Percentiles rank a stretch among this genome's conserved stretches.
phyloP scores from a whole-genome alignment of 2,888 invertebrate species.

The Hermaeophaga mercurialis region DNA sequence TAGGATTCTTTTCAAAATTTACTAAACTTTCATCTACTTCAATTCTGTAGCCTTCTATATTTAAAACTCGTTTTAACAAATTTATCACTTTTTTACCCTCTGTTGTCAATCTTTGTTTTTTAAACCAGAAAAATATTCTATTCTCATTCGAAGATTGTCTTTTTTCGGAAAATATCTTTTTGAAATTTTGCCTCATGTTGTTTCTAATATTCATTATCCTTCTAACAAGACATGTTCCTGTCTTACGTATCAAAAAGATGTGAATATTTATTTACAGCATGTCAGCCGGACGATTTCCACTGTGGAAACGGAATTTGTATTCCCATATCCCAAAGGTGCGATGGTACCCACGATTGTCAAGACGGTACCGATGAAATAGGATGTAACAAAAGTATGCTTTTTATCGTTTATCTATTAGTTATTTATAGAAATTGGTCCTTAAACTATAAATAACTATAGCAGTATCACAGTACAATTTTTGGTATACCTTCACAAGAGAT shows the following conservation, averaged over 20 bases:
- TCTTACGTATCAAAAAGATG: neutral
- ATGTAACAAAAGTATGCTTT: conserved; percentile 46
- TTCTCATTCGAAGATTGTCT: too few relatives aligned
- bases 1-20: too few relatives aligned
- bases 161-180: too few relatives aligned
- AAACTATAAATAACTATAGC: too few relatives aligned
- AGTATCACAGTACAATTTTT: too few relatives aligned
- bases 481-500: too few relatives aligned
- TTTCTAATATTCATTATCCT: conserved; percentile 33
- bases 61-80: too few relatives aligned
- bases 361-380: conserved; percentile 69
- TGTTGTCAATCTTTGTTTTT: too few relatives aligned
- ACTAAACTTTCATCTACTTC: too few relatives aligned
- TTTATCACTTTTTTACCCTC: too few relatives aligned
- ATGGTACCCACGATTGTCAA: conserved; percentile 63
- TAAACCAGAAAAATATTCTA: too few relatives aligned
- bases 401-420: conserved; percentile 9
- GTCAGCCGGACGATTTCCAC: conserved; percentile 47
- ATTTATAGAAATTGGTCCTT: neutral
- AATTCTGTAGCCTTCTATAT: too few relatives aligned
- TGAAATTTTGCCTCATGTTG: conserved; percentile 19
- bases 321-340: conserved; percentile 61
- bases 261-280: conserved; percentile 47
- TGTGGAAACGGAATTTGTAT: conserved; percentile 67
- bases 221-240: conserved; percentile 20